Base-by-base conservation (phyloP, 2,797 vertebrate species). In the Sebastes diploproa region DNA sequence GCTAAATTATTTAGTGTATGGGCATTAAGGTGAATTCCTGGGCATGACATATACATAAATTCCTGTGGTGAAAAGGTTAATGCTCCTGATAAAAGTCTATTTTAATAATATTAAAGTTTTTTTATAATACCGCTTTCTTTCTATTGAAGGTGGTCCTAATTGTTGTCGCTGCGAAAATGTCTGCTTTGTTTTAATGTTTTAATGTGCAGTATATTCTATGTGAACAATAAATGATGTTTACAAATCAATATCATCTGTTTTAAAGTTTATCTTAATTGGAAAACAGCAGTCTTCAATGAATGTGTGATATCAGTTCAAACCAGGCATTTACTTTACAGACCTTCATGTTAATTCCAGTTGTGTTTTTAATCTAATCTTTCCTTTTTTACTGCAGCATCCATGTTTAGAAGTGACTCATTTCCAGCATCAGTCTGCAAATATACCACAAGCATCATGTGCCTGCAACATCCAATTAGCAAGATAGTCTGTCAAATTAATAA, bases 21-120 rank as follows among this genome's bases (percentile, higher is more conserved):
- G 22, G 52, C 75, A 78, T 80, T 76, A 78, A 73, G 84, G 29
- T 29, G 61, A 83, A 84, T 78, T 86, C 71, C 80, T 78, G 52
- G 52, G 22, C 18, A 75, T 70, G 68, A 68, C 67, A 69, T 36
- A 4, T n/a, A 73, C 34, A 86, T 83, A 73, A 67, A 76, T 74
- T 27, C 11, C 58, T 50, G 25, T 36, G 23, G 6, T 65, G 50
- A 73, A 77, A 86, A 87, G 71, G 64, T 86, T 76, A 88, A 78
- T 58, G 27, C 10, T 68, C 0, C 6, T 34, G 71, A 79, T 71
- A 54, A 74, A 76, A 2, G 27, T 68, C 1, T 29, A 30, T 34
- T 3, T 69, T 66, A 20, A 74, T 71, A 69, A 56, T 23, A 36
- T 5, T 36, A 38, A 38, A 66, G 0, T 7, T 36, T 75, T 75